Base-by-base conservation (phyloP, 2,113 vertebrate genomes). In the Casuarius casuarius region DNA sequence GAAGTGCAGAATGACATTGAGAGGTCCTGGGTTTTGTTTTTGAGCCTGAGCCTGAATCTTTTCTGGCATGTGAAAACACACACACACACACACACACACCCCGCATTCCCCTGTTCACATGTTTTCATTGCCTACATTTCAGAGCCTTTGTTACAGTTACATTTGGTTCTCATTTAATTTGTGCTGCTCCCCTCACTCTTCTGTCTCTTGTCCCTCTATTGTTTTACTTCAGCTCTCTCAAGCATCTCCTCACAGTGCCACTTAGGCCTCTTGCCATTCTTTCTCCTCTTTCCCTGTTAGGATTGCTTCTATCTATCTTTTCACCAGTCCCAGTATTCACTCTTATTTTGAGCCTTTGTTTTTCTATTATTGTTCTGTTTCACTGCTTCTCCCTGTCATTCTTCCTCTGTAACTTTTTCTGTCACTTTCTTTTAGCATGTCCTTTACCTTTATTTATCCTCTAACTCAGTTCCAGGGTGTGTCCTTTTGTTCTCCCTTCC, bases 131-230 rank as follows among this genome's bases (percentile, higher is more conserved):
- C 66, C 33, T 87, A 5, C 48, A 15, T 82, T 71, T 92, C 86
- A 52, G 82, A 96, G 84, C n/a, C 59, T 95, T 95, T 95, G 81
- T 92, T 90, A 89, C 0, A 4, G 87, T 85, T 79, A 67, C 91
- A 95, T 97, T 96, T 96, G 95, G 54, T 95, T 95, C 81, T 92
- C 49, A 92, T 97, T 97, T 92, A 84, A 83, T 85, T 49, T 28
- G 46, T n/a, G 46, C 71, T 97, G 71, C 70, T 35, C 46, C 26
- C 62, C 71, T 87, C 1, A 1, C 3, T 22, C 81, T 75, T 95
- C 79, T 73, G 62, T 79, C 52, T 91, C 3, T 0, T 77, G 83
- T 91, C 86, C 73, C 26, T 87, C 87, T 52, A 70, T 91, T 94
- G 88, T 94, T 94, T 79, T 54, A 40, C 54, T 63, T 75, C 79